These are phyloP conservation scores for Ophiodon elongatus DNA, from an alignment of 2,113 vertebrate genomes.

Conservation along the genomic window DNA sequence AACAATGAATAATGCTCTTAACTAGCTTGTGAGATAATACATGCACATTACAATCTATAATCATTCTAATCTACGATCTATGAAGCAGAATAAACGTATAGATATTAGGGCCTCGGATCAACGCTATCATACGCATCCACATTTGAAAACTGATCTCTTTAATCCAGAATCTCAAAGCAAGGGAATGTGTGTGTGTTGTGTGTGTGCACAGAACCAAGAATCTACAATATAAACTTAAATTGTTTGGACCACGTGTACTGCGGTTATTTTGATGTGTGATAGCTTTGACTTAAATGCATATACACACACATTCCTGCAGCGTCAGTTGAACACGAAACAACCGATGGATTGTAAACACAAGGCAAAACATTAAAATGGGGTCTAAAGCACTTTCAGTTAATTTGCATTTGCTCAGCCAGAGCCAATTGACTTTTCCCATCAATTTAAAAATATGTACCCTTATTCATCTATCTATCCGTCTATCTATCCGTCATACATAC, in stretches of 20 bases:
- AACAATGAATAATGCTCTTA: constrained; percentile 76
- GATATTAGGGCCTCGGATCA: constrained; percentile 15
- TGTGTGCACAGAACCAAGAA: not conserved
- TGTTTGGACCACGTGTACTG: not conserved
- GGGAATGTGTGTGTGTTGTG: not conserved
- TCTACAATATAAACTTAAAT: not conserved
- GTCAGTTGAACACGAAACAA: constrained; percentile 10
- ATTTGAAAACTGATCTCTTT: constrained; percentile 17
- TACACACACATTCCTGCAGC: not conserved
- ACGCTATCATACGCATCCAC: constrained; percentile 7
- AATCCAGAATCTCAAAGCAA: constrained; percentile 11
- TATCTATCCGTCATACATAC: not conserved
- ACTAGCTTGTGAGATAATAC: constrained; percentile 73
- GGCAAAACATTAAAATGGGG: constrained; percentile 8
- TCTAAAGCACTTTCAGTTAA: not conserved
- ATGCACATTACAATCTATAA: constrained; percentile 70
- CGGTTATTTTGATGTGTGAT: not conserved
- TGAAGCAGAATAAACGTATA: constrained; percentile 56
- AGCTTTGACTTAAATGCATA: not conserved
- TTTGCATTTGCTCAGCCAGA: not conserved
- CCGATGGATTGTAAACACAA: constrained; percentile 12
- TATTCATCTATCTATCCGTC: constrained; percentile 10
- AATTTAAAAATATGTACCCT: not conserved
- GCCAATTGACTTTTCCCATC: constrained; percentile 1
- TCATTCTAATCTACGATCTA: constrained; percentile 65